Percentiles rank a stretch among this genome's conserved stretches.
phyloP scores from a whole-genome alignment of 2,113 vertebrate genomes.

The Dipodomys merriami region DNA sequence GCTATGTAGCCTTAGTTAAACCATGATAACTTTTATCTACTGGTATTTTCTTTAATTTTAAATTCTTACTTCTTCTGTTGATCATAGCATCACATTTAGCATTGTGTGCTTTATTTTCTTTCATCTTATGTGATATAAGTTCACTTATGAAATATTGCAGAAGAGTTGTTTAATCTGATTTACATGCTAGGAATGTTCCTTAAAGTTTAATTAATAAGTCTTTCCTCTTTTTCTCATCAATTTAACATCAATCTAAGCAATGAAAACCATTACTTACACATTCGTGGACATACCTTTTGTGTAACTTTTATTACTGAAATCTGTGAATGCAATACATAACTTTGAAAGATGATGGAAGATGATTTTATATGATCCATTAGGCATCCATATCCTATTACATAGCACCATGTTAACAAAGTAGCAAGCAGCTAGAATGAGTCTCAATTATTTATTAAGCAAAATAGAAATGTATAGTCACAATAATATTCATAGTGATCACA shows the following conservation, averaged over 20 bases:
- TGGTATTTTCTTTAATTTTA: slow-evolving; percentile 4
- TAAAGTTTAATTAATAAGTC: slow-evolving; percentile 43
- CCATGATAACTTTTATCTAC: slow-evolving; percentile 7
- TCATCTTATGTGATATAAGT: not conserved
- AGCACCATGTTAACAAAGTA: slow-evolving; percentile 47
- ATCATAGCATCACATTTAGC: not conserved
- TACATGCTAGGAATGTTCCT: not conserved
- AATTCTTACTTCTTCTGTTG: not conserved
- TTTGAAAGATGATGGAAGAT: too few species aligned
- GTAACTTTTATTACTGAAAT: slow-evolving; percentile 64
- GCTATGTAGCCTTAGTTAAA: not conserved
- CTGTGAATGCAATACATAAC: not conserved
- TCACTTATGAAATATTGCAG: not conserved
- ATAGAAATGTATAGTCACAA: slow-evolving; percentile 50
- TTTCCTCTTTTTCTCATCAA: not conserved
- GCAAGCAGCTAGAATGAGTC: not conserved
- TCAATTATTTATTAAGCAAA: slow-evolving; percentile 54
- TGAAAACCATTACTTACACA: slow-evolving; percentile 27
- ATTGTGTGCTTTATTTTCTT: not conserved
- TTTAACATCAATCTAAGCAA: slow-evolving; percentile 29
- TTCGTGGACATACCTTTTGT: slow-evolving; percentile 7
- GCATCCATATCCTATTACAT: not conserved
- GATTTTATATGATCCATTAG: too few species aligned
- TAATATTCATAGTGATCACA: slow-evolving; percentile 36
- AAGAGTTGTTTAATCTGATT: not conserved